Percentiles rank a stretch among this genome's conserved stretches.
These are phyloP conservation scores for Drosophila neotestacea DNA, from an alignment of 2,888 invertebrate genomes.

Conservation along the genomic window DNA sequence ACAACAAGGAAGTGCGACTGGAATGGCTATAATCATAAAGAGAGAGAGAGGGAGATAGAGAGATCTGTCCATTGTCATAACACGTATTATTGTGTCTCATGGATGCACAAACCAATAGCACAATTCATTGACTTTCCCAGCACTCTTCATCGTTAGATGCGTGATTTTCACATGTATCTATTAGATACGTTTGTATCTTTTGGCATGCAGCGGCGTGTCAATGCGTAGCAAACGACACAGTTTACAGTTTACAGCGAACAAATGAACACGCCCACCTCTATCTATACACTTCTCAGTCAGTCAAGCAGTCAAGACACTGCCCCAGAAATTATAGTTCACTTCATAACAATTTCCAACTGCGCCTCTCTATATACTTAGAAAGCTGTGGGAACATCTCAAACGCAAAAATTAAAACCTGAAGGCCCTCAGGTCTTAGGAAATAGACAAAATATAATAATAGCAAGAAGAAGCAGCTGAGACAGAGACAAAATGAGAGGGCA, in stretches of 20 bases:
- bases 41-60: neutral
- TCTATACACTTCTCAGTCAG: neutral
- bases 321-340: constrained; percentile 62
- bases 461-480: constrained; percentile 5
- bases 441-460: constrained; percentile 1
- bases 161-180: constrained; percentile 83
- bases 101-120: constrained; percentile 70
- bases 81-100: constrained; percentile 71
- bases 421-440: neutral
- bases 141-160: constrained; percentile 63
- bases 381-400: constrained; percentile 55
- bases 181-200: constrained; percentile 77
- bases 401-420: too few species aligned
- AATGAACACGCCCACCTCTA: neutral
- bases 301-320: constrained; percentile 33
- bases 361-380: constrained; percentile 52
- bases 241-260: constrained; percentile 47
- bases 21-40: neutral
- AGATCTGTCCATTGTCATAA: constrained; percentile 70
- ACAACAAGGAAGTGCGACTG: neutral
- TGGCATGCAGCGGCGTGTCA: constrained; percentile 64
- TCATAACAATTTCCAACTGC: constrained; percentile 58
- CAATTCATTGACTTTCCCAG: constrained; percentile 80
- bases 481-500: neutral
- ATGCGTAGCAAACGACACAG: constrained; percentile 79